A percentile compares a stretch with the other conserved stretches of the same genome.
Evolutionary conservation across 2,888 invertebrate genomes (phyloP).

Genomic region (Sesia bembeciformis): DNA sequence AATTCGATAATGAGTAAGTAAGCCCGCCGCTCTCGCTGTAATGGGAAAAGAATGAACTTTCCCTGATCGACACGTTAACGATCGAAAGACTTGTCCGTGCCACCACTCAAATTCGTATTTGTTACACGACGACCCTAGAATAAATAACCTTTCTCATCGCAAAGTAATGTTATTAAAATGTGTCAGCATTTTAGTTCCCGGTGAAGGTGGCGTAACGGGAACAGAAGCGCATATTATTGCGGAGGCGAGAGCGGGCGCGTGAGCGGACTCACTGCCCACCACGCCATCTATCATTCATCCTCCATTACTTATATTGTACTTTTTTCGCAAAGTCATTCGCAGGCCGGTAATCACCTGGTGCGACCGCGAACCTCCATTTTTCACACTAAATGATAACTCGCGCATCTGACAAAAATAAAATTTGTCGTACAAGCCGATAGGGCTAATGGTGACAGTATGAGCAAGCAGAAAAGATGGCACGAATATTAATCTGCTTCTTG

Average conservation of each 20-base stretch:
- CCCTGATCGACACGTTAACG: slow-evolving; percentile 55
- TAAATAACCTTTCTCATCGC: slow-evolving; percentile 67
- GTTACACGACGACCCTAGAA: slow-evolving; percentile 60
- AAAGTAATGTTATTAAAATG: slow-evolving; percentile 73
- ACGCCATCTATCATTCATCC: slow-evolving; percentile 73
- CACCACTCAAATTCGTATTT: slow-evolving; percentile 66
- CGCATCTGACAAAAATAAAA: slow-evolving; percentile 71
- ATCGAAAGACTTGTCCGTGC: slow-evolving; percentile 47
- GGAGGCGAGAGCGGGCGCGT: slow-evolving; percentile 10
- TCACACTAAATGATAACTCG: slow-evolving; percentile 72
- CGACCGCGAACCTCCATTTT: slow-evolving; percentile 67
- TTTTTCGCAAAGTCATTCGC: slow-evolving; percentile 72
- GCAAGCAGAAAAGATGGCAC: slow-evolving; percentile 38
- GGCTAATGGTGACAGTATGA: slow-evolving; percentile 64
- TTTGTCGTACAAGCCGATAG: slow-evolving; percentile 70
- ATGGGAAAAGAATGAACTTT: slow-evolving; percentile 16
- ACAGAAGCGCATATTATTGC: not conserved
- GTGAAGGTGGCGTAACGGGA: slow-evolving; percentile 2
- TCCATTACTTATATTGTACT: slow-evolving; percentile 75
- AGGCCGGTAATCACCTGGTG: slow-evolving; percentile 74
- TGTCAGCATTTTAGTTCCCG: slow-evolving; percentile 66
- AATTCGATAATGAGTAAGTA: no score
- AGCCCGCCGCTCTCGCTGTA: no score
- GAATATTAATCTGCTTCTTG: slow-evolving; percentile 33
- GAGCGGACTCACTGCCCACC: slow-evolving; percentile 28